phyloP scores from a whole-genome alignment of 2,113 vertebrate genomes.

The Tetrao urogallus region DNA sequence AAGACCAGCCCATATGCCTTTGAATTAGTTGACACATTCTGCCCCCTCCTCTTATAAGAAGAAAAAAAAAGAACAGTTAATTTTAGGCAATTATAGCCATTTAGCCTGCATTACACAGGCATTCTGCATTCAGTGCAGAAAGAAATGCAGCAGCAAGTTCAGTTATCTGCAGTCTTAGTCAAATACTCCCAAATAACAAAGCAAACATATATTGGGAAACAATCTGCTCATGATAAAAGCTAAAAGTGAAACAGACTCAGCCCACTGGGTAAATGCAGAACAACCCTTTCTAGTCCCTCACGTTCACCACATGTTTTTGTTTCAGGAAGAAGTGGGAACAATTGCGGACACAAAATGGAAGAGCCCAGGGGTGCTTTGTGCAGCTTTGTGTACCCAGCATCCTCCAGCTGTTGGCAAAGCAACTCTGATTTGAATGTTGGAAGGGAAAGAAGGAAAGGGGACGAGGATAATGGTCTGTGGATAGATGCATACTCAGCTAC shows the following conservation, averaged over 20 bases:
- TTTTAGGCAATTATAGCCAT: neutral
- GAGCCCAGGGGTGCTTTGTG: neutral
- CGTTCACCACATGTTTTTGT: neutral
- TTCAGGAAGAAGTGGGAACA: conserved; percentile 20
- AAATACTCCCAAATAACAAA: neutral
- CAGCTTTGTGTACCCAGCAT: neutral
- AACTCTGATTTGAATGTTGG: fast-evolving
- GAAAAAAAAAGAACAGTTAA: neutral
- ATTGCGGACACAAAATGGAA: neutral
- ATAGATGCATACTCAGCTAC: neutral
- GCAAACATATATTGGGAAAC: neutral
- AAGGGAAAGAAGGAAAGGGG: neutral
- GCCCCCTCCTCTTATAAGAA: neutral
- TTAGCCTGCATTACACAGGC: neutral
- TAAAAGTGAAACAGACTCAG: neutral
- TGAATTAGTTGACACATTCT: neutral
- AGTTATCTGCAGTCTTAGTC: neutral
- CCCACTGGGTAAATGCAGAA: fast-evolving
- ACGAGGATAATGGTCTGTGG: neutral
- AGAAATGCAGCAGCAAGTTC: neutral
- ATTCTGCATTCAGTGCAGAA: neutral
- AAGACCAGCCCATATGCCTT: neutral
- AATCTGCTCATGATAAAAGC: neutral
- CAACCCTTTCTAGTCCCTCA: neutral
- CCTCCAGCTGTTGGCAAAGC: neutral